A percentile compares a stretch with the other conserved stretches of the same genome.
Conservation (phyloP, 2,113 vertebrate species). For the Oncorhynchus keta region DNA sequence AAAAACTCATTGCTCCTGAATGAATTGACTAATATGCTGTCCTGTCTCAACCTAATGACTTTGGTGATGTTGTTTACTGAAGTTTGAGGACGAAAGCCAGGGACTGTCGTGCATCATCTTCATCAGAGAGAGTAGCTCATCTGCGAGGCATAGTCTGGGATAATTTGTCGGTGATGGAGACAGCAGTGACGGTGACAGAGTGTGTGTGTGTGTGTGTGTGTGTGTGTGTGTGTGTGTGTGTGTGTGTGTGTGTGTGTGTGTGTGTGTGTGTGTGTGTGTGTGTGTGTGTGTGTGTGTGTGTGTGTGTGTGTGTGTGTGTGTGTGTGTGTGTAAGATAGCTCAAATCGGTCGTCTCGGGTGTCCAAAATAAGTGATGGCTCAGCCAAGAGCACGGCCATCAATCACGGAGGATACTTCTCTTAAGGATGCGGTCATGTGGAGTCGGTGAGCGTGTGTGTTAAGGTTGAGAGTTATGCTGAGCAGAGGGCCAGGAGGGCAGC, state of each 20-base stretch:
- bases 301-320: too few relatives aligned
- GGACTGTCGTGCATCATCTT: not conserved
- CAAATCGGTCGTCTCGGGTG: conserved; percentile 4
- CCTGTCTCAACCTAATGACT: too few relatives aligned
- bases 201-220: too few relatives aligned
- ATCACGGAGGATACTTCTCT: conserved; percentile 8
- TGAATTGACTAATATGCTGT: too few relatives aligned
- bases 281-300: too few relatives aligned
- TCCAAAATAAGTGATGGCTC: conserved; percentile 18
- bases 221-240: too few relatives aligned
- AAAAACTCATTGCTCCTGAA: too few relatives aligned
- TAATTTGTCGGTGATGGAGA: not conserved
- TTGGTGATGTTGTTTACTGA: too few relatives aligned
- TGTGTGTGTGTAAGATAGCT: too few relatives aligned
- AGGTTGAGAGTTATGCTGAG: not conserved
- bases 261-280: too few relatives aligned
- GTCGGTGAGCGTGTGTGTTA: not conserved
- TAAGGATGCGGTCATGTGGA: conserved; percentile 1
- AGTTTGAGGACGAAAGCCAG: not conserved
- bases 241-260: too few relatives aligned
- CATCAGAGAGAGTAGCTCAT: not conserved
- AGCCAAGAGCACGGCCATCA: not conserved
- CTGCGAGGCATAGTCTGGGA: not conserved
- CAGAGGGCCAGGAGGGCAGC: conserved; percentile 2
- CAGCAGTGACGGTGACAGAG: not conserved